Percentiles rank a stretch among this genome's conserved stretches.
Conservation (phyloP, 1,140 invertebrate species). For the Penaeus chinensis region DNA sequence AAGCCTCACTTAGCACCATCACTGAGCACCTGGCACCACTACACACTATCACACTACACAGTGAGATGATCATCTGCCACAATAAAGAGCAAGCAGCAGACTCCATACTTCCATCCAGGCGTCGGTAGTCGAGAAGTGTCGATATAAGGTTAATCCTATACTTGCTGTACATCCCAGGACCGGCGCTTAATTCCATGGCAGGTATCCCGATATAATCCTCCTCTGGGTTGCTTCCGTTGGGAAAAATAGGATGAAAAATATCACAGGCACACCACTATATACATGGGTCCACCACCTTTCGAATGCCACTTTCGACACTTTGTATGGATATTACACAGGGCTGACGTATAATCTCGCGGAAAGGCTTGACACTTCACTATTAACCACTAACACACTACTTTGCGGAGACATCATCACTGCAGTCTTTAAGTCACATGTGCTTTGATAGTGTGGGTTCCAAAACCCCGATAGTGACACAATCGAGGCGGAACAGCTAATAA, state of each 20-base stretch:
- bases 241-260: not conserved
- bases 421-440: too few relatives aligned
- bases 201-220: not conserved
- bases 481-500: not conserved
- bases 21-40: too few relatives aligned
- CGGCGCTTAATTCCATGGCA: not conserved
- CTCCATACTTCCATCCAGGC: conserved; percentile 7
- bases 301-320: too few relatives aligned
- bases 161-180: conserved; percentile 45
- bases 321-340: too few relatives aligned
- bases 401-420: too few relatives aligned
- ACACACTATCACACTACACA: too few relatives aligned
- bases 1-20: too few relatives aligned
- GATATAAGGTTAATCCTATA: conserved; percentile 29
- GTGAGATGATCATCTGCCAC: too few relatives aligned
- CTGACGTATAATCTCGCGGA: too few relatives aligned
- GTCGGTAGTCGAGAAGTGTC: not conserved
- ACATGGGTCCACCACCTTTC: not conserved
- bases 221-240: conserved; percentile 5
- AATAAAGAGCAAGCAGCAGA: conserved; percentile 14
- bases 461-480: conserved; percentile 18
- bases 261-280: not conserved
- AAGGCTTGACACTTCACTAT: too few relatives aligned
- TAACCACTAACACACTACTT: too few relatives aligned
- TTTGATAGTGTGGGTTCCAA: not conserved